phyloP scores from a whole-genome alignment of 2,797 vertebrate species.

The Eulemur albifrons region DNA sequence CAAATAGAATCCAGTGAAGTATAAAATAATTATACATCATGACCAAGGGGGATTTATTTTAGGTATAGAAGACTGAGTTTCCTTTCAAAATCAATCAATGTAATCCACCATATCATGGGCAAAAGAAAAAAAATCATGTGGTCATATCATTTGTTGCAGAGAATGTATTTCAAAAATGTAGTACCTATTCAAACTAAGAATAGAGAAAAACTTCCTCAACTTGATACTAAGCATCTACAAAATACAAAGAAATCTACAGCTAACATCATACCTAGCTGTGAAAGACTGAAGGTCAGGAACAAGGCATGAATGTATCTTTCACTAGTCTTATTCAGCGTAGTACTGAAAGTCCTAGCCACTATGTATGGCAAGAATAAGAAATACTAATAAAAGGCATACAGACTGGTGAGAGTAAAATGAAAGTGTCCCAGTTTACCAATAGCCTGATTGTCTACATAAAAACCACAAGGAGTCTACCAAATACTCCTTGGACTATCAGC shows the following conservation, averaged over 20 bases:
- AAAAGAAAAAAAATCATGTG: neutral
- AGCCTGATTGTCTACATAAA: neutral
- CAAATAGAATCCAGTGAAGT: neutral
- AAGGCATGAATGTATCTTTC: neutral
- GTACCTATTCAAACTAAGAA: neutral
- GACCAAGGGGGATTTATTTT: neutral
- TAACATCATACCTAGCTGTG: neutral
- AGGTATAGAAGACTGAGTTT: neutral
- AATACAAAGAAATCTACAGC: neutral
- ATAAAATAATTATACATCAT: neutral
- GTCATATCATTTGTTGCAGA: neutral
- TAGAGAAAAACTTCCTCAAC: neutral
- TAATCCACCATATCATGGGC: neutral
- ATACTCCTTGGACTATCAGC: neutral
- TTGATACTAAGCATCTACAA: neutral
- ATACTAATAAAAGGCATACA: neutral
- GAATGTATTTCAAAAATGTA: neutral
- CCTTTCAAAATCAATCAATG: neutral
- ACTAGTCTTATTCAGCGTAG: neutral
- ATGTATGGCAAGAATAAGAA: neutral
- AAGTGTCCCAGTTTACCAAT: neutral
- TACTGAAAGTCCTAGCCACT: neutral
- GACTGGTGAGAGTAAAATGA: neutral
- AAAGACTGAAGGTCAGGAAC: neutral
- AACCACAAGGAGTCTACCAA: neutral